These are phyloP conservation scores for Ichneumon xanthorius DNA, from an alignment of 2,888 invertebrate species.

Conservation along the genomic window DNA sequence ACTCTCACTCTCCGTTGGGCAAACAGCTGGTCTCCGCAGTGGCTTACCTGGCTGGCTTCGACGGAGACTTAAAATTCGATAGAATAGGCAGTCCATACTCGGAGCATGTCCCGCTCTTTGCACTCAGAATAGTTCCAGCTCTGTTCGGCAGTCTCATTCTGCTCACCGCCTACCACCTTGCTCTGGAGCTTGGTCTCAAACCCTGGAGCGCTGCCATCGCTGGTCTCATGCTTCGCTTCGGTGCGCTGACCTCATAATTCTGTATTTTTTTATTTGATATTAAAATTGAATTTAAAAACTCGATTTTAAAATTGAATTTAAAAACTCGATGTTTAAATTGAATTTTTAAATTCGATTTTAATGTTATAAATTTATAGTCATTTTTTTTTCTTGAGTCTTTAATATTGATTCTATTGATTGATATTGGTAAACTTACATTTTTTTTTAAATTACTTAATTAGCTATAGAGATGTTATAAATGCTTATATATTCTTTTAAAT, in stretches of 20 bases:
- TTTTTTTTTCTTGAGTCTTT: background rate
- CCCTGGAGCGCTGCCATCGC: conserved; percentile 94
- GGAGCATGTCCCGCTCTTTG: conserved; percentile 91
- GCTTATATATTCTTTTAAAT: conserved; percentile 42
- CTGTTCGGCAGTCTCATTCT: conserved; percentile 94
- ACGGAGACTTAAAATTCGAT: conserved; percentile 95
- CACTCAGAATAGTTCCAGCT: conserved; percentile 94
- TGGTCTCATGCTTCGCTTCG: conserved; percentile 92
- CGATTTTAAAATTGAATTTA: background rate
- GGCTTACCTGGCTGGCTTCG: conserved; percentile 91
- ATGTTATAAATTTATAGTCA: conserved; percentile 18
- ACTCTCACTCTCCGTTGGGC: conserved; percentile 97
- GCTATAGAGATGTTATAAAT: too few relatives aligned
- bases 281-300: too few relatives aligned
- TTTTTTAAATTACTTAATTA: too few relatives aligned
- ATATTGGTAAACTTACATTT: background rate
- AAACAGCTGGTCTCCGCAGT: conserved; percentile 95
- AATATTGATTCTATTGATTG: background rate
- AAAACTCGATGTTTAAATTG: background rate
- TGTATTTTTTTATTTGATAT: background rate
- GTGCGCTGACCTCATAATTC: conserved; percentile 84
- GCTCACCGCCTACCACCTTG: conserved; percentile 93
- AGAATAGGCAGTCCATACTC: conserved; percentile 93
- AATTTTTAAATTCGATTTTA: background rate
- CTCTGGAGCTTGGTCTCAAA: conserved; percentile 91